Evolutionary conservation across 2,113 vertebrate genomes (phyloP).

Genomic region (Baryphthengus martii): DNA sequence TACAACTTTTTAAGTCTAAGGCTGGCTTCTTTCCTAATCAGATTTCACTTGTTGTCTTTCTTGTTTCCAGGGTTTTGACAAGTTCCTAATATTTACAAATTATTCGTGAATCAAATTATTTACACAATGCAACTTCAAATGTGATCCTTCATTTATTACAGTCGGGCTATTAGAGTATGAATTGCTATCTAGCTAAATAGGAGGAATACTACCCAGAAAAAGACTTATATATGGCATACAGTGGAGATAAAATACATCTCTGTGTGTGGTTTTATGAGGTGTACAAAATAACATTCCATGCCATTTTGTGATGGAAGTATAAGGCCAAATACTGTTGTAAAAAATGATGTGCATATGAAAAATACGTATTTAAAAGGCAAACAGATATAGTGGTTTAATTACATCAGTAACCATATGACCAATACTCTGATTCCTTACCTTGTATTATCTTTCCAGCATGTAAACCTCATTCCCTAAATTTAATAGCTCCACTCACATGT

Average conservation of each 20-base stretch:
- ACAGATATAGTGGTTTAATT: neutral
- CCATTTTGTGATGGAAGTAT: neutral
- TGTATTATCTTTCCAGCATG: neutral
- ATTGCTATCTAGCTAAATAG: neutral
- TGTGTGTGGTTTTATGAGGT: neutral
- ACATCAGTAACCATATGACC: neutral
- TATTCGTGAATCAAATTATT: neutral
- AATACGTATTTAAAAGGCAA: neutral
- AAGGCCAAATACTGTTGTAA: neutral
- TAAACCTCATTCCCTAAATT: neutral
- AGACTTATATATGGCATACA: neutral
- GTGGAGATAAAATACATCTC: neutral
- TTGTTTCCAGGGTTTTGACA: neutral
- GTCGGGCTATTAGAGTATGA: neutral
- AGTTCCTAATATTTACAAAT: neutral
- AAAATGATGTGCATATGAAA: neutral
- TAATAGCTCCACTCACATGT: neutral
- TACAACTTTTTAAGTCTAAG: neutral
- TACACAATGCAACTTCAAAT: neutral
- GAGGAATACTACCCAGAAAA: neutral
- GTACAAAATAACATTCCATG: neutral
- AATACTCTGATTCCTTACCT: neutral
- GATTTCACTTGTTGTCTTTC: neutral
- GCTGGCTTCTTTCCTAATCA: neutral
- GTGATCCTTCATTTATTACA: neutral